Base-by-base conservation (phyloP, 35 echinoderm and acorn worm species). In the Heliocidaris tuberculata region DNA sequence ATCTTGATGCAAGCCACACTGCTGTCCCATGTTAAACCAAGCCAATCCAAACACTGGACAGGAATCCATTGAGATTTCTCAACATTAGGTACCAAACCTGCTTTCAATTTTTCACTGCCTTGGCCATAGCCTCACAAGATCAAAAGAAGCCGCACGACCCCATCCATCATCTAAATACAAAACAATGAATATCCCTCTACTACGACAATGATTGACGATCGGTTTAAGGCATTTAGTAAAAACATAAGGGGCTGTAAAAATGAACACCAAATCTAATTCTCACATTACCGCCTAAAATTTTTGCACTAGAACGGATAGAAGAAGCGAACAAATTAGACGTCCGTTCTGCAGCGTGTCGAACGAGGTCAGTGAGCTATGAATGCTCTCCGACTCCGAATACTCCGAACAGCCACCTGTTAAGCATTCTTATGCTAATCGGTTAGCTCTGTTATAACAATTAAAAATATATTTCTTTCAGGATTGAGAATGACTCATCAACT, bases 161-260 rank as follows among this genome's bases (percentile, higher is more conserved):
- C 92, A 94, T 27, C 95, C 95, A 96, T 96, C 95, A 96, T 96
- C 92, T 86, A 93, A 86, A 94, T 94, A 94, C 31, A 96, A 86
- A 60, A 94, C 92, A 86, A 96, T 96, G 93, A 31, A 94, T 24
- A 96, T 88, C 19, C 95, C 95, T n/a, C n/a, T 31, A 10, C 47
- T 87, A 49, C 95, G 30, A 92, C 95, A 96, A 88, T 87, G 50
- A 27, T 85, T 88, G 10, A 96, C 95, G n/a, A 96, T 60, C 11
- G 86, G 92, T 90, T 85, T 94, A 11, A 94, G 48, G 31, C 48
- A 31, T 60, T 94, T 95, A 30, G 95, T 93, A 86, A 94, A 95
- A 17, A 95, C 65, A 29, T 93, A 95, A 32, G 95, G 95, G 56
- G 95, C 95, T 21, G 95, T 65, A 27, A n/a, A n/a, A n/a, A n/a